These are phyloP conservation scores for Sinocyclocheilus grahami DNA, from an alignment of 2,113 vertebrate species.

Conservation along the genomic window DNA sequence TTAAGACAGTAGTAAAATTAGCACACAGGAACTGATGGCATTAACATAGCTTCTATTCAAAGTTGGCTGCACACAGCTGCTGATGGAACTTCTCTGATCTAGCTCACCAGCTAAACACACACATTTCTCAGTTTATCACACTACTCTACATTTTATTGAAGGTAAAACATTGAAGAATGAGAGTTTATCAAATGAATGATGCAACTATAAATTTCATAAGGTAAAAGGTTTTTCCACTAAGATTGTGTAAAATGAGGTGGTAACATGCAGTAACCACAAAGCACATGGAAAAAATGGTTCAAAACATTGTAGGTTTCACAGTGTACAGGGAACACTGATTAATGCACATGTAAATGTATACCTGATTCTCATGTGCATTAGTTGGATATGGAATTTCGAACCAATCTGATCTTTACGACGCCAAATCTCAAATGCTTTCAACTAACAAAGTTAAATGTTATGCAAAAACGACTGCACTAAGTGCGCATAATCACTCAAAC, in stretches of 20 bases:
- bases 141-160: not conserved
- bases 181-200: not conserved
- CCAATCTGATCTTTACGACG: not conserved
- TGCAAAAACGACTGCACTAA: not conserved
- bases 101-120: not conserved
- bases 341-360: not conserved
- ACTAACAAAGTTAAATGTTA: not conserved
- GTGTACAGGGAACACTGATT: not conserved
- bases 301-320: not conserved
- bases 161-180: not conserved
- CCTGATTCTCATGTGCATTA: not conserved
- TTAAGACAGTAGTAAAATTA: not conserved
- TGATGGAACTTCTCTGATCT: not conserved
- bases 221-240: not conserved
- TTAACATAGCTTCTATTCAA: not conserved
- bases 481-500: not conserved
- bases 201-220: not conserved
- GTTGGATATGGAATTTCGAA: not conserved
- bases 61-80: not conserved
- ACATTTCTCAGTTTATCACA: not conserved
- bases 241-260: not conserved
- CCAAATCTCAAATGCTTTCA: not conserved
- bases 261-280: not conserved
- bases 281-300: not conserved
- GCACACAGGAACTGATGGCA: not conserved